These are phyloP conservation scores for Phoxinus dragarum DNA, from an alignment of 2,797 vertebrate species.

Conservation along the genomic window DNA sequence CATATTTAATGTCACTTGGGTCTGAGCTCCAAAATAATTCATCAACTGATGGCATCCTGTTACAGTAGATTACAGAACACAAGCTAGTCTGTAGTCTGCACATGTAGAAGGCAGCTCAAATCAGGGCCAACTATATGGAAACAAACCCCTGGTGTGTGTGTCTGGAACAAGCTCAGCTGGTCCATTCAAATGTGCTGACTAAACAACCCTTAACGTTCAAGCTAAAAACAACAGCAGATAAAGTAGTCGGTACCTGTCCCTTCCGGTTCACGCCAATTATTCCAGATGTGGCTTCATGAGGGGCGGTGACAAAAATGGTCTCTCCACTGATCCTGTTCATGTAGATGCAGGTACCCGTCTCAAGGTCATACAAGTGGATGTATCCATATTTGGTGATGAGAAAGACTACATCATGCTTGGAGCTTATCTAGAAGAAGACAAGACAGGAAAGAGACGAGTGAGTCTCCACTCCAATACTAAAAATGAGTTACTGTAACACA, in stretches of 20 bases:
- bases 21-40: conserved; percentile 59
- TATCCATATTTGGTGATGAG: conserved; percentile 99
- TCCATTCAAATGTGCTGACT: conserved; percentile 3
- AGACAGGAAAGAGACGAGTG: neutral
- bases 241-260: conserved; percentile 85
- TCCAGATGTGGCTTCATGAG: conserved; percentile 96
- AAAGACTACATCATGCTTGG: conserved; percentile 98
- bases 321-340: conserved; percentile 99
- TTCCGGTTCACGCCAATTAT: conserved; percentile 99
- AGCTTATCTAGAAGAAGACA: conserved; percentile 87
- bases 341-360: conserved; percentile 99
- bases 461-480: neutral
- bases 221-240: neutral
- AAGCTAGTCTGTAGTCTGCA: conserved; percentile 4
- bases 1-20: conserved; percentile 62
- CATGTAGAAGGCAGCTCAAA: neutral
- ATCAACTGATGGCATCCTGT: conserved; percentile 59
- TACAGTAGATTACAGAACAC: conserved; percentile 51
- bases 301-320: conserved; percentile 98
- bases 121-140: neutral
- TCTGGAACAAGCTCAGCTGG: conserved; percentile 29
- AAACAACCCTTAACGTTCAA: conserved; percentile 4
- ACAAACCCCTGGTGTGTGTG: conserved; percentile 40
- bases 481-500: neutral
- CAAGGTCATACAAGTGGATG: conserved; percentile 98